Evolutionary conservation across 2,797 vertebrate species (phyloP), one percentile per base, ranked within the genome.

Genomic region (Sebastes minor): DNA sequence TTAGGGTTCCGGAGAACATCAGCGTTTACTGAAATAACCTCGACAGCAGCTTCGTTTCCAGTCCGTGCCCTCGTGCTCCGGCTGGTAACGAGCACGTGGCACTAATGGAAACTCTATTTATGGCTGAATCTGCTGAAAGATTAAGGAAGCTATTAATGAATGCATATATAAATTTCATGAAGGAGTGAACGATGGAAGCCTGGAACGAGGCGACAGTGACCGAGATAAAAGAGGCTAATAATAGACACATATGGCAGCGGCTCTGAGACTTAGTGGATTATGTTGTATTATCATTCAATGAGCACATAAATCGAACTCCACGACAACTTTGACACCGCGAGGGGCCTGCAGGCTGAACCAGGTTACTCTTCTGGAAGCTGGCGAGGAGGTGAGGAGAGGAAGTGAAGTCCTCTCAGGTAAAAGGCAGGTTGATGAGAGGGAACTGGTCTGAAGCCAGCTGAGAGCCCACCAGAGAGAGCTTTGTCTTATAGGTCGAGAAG

Each of bases 161-260:
- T 81, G 79, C 71, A 65, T 81, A 86, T 92, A 61, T 79, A 88
- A 73, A 84, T 86, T 91, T 93, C 28, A 93, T 92, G 84, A 90
- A 83, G 76, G 62, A 69, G 62, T 86, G 73, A 91, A 84, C 11
- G 42, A 91, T 85, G 74, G 83, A 80, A 83, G 81, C 23, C 76
- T 80, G 75, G 73, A 83, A 84, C 68, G 46, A 80, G 69, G 60
- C 52, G 82, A 83, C 90, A 73, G 71, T 83, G 90, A 87, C 85
- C 55, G 76, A 93, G 80, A 89, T 90, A 82, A 80, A 86, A 61
- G 71, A 61, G 71, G 75, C 88, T 92, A 89, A 91, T 86, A 90
- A 86, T 90, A 92, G 81, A 67, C 49, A 2, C 25, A 73, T 75
- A 78, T 85, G 61, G 64, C 64, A 22, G 69, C 56, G 68, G 68